Conservation (phyloP, 2,113 vertebrate species). For the Cinclus cinclus region DNA sequence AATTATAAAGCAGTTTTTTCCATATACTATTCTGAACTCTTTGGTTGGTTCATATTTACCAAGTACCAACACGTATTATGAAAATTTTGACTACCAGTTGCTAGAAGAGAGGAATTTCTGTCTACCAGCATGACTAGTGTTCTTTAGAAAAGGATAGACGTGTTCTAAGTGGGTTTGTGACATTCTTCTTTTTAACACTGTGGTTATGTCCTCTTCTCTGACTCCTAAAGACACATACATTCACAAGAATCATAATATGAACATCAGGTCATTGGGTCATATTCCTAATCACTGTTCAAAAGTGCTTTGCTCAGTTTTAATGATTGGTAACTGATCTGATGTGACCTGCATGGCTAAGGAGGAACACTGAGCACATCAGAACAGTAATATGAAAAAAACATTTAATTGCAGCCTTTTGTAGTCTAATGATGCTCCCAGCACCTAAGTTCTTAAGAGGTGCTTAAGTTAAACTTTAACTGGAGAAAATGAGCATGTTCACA, state of each 20-base stretch:
- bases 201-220: background rate
- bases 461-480: background rate
- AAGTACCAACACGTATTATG: background rate
- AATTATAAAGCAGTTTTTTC: background rate
- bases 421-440: background rate
- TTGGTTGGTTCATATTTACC: background rate
- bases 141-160: background rate
- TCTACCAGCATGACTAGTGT: background rate
- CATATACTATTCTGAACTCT: background rate
- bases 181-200: background rate
- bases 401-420: background rate
- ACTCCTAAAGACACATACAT: background rate
- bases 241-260: background rate
- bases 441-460: background rate
- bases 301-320: background rate
- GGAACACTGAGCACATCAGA: background rate
- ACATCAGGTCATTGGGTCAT: rapidly evolving
- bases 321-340: rapidly evolving
- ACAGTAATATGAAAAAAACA: rapidly evolving
- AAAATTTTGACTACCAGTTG: background rate
- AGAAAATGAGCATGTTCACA: background rate
- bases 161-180: background rate
- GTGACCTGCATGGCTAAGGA: rapidly evolving
- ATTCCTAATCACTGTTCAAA: background rate
- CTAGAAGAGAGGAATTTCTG: background rate